These are phyloP conservation scores for Antheraea pernyi DNA, from an alignment of 1,140 invertebrate genomes.

Conservation along the genomic window DNA sequence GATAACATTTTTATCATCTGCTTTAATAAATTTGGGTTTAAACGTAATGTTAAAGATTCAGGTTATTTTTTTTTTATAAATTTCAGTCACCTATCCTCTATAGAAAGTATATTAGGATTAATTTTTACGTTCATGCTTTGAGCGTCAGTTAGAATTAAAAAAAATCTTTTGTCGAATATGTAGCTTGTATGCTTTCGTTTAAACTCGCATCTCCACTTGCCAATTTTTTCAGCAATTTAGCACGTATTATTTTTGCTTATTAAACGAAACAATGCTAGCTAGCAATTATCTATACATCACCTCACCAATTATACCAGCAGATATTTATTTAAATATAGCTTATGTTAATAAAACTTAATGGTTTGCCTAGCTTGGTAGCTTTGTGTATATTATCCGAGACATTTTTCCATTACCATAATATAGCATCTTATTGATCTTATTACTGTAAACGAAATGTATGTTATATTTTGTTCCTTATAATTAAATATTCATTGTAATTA, in stretches of 20 bases:
- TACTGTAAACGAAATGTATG: background rate
- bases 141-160: too few relatives aligned
- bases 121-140: background rate
- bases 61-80: too few relatives aligned
- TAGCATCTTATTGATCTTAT: background rate
- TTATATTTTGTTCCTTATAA: background rate
- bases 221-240: background rate
- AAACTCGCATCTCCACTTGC: background rate
- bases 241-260: background rate
- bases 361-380: constrained; percentile 9
- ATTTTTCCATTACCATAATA: background rate
- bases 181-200: background rate
- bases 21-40: too few relatives aligned
- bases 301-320: background rate
- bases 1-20: too few relatives aligned
- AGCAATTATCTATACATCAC: too few relatives aligned
- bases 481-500: background rate
- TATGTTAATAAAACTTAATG: background rate
- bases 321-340: background rate
- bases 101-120: background rate
- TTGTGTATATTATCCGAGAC: background rate
- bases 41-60: too few relatives aligned
- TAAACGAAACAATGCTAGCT: background rate
- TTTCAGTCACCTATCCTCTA: too few relatives aligned
- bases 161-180: background rate